phyloP scores from a whole-genome alignment of 2,113 vertebrate species.

The Sorex fumeus region DNA sequence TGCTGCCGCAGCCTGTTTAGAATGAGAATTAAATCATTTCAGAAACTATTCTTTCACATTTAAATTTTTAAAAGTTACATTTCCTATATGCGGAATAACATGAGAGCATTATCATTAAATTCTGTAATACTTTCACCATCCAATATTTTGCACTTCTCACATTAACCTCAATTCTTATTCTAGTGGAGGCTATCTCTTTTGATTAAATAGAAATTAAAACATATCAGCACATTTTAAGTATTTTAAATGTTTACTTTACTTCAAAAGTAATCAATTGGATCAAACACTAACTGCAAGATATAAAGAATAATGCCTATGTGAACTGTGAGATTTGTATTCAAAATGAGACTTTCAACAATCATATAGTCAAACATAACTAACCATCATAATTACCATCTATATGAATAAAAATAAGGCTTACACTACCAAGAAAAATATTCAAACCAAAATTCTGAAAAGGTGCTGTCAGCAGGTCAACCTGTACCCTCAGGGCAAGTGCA shows the following conservation, averaged over 20 bases:
- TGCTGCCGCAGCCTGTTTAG: slow-evolving; percentile 88
- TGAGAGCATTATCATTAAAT: slow-evolving; percentile 26
- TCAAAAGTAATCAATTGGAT: neutral
- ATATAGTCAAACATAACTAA: slow-evolving; percentile 6
- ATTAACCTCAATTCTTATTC: slow-evolving; percentile 22
- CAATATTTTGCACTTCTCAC: slow-evolving; percentile 34
- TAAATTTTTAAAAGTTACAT: slow-evolving; percentile 26
- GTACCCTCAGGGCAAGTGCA: no score
- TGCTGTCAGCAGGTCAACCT: no score
- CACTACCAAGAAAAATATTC: neutral
- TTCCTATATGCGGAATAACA: slow-evolving; percentile 34
- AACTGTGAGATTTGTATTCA: neutral
- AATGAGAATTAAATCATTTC: slow-evolving; percentile 84
- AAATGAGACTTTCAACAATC: slow-evolving; percentile 48
- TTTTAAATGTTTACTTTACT: slow-evolving; percentile 35
- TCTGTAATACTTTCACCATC: neutral
- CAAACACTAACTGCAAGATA: slow-evolving; percentile 22
- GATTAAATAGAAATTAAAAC: slow-evolving; percentile 21
- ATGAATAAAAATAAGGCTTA: slow-evolving; percentile 1
- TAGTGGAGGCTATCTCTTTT: slow-evolving; percentile 41
- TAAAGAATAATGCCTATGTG: slow-evolving; percentile 17
- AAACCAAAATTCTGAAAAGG: slow-evolving; percentile 32
- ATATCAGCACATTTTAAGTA: neutral
- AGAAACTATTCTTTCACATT: slow-evolving; percentile 56
- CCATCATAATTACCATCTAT: slow-evolving; percentile 52